These are phyloP conservation scores for Philereme transversata DNA, from an alignment of 2,888 invertebrate genomes.

Conservation along the genomic window DNA sequence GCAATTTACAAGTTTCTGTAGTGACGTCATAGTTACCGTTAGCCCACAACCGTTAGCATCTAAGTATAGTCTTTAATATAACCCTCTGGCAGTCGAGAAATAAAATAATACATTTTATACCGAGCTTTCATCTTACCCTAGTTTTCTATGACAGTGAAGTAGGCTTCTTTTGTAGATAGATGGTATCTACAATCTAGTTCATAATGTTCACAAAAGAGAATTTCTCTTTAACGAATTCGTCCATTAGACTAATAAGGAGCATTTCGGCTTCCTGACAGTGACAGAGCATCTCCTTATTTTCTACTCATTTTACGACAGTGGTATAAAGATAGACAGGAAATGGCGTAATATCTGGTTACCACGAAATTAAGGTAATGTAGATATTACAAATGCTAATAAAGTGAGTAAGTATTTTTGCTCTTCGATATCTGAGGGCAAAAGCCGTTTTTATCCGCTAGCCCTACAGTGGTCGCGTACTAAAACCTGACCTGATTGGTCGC, in stretches of 20 bases:
- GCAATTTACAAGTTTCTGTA: no score
- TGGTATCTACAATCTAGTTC: not conserved
- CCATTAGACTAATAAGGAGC: slow-evolving; percentile 3
- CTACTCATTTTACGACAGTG: not conserved
- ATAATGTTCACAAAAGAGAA: not conserved
- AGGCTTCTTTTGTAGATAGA: not conserved
- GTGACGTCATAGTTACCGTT: not conserved
- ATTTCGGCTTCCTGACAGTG: not conserved
- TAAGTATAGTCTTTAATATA: not conserved
- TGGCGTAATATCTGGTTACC: not conserved
- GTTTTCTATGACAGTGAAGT: no score
- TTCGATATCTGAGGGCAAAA: no score
- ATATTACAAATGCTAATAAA: no score
- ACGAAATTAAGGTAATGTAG: not conserved
- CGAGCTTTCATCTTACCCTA: no score
- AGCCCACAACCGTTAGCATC: not conserved
- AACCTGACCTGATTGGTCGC: no score
- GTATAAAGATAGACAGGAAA: not conserved
- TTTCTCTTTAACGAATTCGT: not conserved
- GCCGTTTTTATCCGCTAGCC: no score
- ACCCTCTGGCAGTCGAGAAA: no score
- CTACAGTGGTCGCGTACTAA: no score
- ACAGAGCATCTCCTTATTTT: not conserved
- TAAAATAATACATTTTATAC: no score
- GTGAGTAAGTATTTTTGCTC: no score